These are phyloP conservation scores for Opisthograptis luteolata DNA, from an alignment of 2,888 invertebrate genomes.

Conservation along the genomic window DNA sequence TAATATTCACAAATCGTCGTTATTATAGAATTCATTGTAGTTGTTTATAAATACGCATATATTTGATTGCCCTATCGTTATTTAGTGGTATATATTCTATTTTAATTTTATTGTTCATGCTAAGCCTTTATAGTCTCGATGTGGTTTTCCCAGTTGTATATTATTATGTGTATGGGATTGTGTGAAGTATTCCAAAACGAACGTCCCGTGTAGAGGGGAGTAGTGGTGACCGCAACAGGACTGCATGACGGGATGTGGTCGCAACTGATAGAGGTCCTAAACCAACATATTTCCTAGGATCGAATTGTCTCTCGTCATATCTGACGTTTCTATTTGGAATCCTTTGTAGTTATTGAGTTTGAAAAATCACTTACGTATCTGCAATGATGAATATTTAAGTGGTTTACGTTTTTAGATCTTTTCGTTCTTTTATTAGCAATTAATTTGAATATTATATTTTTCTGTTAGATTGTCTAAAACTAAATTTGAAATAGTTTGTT, in stretches of 20 bases:
- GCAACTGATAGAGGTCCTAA: slow-evolving; percentile 42
- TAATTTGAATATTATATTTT: slow-evolving; percentile 22
- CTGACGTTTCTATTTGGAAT: slow-evolving; percentile 16
- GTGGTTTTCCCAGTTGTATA: slow-evolving; percentile 34
- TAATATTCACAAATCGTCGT: slow-evolving; percentile 26
- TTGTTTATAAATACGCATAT: slow-evolving; percentile 37
- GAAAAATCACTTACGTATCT: slow-evolving; percentile 26
- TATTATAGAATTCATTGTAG: slow-evolving; percentile 33
- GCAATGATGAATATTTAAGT: slow-evolving; percentile 31
- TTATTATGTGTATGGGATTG: slow-evolving; percentile 24
- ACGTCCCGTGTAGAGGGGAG: slow-evolving; percentile 34
- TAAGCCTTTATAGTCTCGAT: slow-evolving; percentile 30
- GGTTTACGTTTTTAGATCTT: slow-evolving; percentile 24
- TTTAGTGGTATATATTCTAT: slow-evolving; percentile 39
- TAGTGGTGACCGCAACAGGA: slow-evolving; percentile 43
- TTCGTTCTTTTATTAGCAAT: slow-evolving; percentile 22
- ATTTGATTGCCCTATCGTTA: slow-evolving; percentile 39
- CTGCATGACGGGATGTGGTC: slow-evolving; percentile 55
- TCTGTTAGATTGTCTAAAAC: slow-evolving; percentile 16
- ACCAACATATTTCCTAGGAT: slow-evolving; percentile 42
- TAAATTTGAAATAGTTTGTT: too few species aligned
- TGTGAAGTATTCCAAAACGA: slow-evolving; percentile 33
- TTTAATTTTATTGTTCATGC: slow-evolving; percentile 38
- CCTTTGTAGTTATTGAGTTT: slow-evolving; percentile 27
- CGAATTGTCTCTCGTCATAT: slow-evolving; percentile 37